phyloP scores from a whole-genome alignment of 2,888 invertebrate genomes.

The Sarcophaga carnaria region DNA sequence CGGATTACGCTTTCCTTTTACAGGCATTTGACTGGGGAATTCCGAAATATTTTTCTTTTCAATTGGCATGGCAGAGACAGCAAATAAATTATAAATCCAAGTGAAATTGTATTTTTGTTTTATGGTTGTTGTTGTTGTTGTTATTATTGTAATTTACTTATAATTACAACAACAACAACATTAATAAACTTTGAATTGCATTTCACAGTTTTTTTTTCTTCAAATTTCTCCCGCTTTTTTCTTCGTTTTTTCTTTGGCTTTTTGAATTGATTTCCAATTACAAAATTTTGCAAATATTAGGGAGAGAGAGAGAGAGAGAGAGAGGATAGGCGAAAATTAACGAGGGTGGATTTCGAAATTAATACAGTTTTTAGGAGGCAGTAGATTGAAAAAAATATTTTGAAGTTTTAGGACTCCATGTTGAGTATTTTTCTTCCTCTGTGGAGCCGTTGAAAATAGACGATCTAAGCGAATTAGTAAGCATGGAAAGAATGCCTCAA shows the following conservation, averaged over 20 bases:
- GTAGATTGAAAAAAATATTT: too few relatives aligned
- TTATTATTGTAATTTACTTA: background rate
- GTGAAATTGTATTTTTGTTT: slow-evolving; percentile 26
- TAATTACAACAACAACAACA: background rate
- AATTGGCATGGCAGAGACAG: background rate
- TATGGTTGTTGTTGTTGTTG: background rate
- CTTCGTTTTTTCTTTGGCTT: background rate
- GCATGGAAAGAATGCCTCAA: too few relatives aligned
- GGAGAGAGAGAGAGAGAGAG: too few relatives aligned
- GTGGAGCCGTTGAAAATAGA: too few relatives aligned
- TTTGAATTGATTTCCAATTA: background rate
- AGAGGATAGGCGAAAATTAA: too few relatives aligned
- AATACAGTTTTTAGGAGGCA: too few relatives aligned
- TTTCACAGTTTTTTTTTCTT: background rate
- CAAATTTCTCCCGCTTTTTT: background rate
- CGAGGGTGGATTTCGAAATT: too few relatives aligned
- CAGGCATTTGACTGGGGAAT: slow-evolving; percentile 36
- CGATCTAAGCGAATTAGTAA: too few relatives aligned
- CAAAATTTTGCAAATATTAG: background rate
- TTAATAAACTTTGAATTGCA: too few relatives aligned
- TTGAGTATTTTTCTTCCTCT: too few relatives aligned
- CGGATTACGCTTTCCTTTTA: slow-evolving; percentile 45
- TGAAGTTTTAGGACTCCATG: too few relatives aligned
- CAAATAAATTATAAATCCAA: slow-evolving; percentile 34
- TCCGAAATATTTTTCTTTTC: slow-evolving; percentile 54